Evolutionary conservation across 2,888 invertebrate species (phyloP), one percentile per base, ranked within the genome.

Genomic region (Drosophila monieri): DNA sequence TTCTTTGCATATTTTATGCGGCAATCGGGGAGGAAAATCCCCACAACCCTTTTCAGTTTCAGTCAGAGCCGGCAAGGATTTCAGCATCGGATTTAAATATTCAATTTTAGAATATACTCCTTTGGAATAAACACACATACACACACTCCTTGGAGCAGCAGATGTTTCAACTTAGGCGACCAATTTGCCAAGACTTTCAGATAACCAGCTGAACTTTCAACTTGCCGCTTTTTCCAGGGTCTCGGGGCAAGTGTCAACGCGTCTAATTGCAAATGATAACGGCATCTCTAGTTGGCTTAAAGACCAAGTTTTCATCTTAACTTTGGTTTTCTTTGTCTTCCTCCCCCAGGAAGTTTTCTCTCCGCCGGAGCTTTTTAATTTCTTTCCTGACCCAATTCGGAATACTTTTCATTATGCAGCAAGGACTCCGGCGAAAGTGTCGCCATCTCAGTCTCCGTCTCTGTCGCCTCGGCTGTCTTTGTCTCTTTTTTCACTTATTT

Each of bases 221-320:
- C 49, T 76, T 55, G 46, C 39, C 46, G 48, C 60, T 62, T 37
- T 58, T 77, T 71, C 57, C 62, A 41, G 41, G 9, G 53, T 30
- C 43, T n/a, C 35, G 57, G 61, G 49, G 64, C 69, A 79, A 79
- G 80, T 80, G 83, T 80, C 85, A 81, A 81, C 77, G 81, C 77
- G 61, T 74, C 85, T 81, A 81, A 81, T 85, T 81, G 85, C 77
- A 52, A 79, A 75, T 81, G 85, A 81, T 81, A 81, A 71, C 79
- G 69, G 75, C 58, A 59, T 47, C 35, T 66, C 69, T 55, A 21
- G 21, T 21, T 12, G 43, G 51, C 62, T 64, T 64, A 52, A 64
- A 64, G 51, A 73, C 65, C 60, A 84, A 78, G 74, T 70, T 73
- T 60, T 14, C 60, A 56, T 21, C 59, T 60, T 66, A 46, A 56